Evolutionary conservation across 2,797 vertebrate genomes (phyloP).

Genomic region (Poecilia picta): DNA sequence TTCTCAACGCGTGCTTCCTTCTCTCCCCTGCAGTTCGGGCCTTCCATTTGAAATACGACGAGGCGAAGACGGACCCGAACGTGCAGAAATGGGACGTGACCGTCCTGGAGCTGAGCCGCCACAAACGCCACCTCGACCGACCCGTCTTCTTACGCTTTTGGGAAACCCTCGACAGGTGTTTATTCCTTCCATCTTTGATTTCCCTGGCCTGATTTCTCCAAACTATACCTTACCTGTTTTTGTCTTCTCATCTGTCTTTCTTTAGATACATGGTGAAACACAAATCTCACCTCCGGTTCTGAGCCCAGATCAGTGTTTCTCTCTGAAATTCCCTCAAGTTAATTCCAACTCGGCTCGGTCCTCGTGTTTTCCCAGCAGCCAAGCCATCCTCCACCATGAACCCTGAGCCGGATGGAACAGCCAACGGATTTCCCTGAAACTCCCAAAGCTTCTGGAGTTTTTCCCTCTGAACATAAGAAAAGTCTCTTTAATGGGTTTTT

Average conservation of each 20-base stretch:
- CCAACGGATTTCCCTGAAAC: slow-evolving; percentile 27
- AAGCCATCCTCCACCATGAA: slow-evolving; percentile 22
- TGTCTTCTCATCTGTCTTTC: neutral
- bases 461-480: slow-evolving; percentile 40
- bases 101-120: slow-evolving; percentile 96
- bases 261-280: slow-evolving; percentile 98
- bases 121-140: slow-evolving; percentile 95
- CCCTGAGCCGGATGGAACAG: neutral
- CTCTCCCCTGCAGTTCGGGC: slow-evolving; percentile 88
- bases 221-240: neutral
- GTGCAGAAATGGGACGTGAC: slow-evolving; percentile 99
- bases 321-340: slow-evolving; percentile 49
- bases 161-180: slow-evolving; percentile 97
- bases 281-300: slow-evolving; percentile 98
- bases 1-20: neutral
- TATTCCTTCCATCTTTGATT: neutral
- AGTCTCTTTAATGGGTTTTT: neutral
- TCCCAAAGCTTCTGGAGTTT: slow-evolving; percentile 36
- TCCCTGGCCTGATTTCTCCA: neutral
- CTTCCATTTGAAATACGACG: slow-evolving; percentile 98
- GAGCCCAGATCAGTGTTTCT: slow-evolving; percentile 67
- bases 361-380: slow-evolving; percentile 25
- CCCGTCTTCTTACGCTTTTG: slow-evolving; percentile 96
- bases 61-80: slow-evolving; percentile 94
- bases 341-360: slow-evolving; percentile 57